Percentiles rank a stretch among this genome's conserved stretches.
Evolutionary conservation across 2,113 vertebrate species (phyloP).

Genomic region (Peromyscus maniculatus): DNA sequence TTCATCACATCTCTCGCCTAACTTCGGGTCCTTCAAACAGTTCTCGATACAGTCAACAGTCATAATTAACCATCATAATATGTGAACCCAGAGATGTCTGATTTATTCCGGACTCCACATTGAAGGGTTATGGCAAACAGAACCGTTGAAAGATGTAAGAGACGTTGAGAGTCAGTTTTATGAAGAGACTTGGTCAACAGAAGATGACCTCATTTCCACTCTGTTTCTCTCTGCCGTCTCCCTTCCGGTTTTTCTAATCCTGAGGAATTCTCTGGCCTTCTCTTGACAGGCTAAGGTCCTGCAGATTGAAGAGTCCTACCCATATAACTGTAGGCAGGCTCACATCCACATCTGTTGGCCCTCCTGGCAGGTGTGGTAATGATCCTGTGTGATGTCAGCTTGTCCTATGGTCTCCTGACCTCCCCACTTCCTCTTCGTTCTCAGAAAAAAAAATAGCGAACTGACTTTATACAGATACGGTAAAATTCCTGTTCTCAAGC

Average conservation of each 20-base stretch:
- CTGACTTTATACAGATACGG: neutral
- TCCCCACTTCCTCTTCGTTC: neutral
- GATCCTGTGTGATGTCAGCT: neutral
- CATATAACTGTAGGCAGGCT: neutral
- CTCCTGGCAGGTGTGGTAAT: neutral
- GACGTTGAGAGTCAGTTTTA: neutral
- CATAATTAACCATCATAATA: neutral
- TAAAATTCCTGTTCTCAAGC: neutral
- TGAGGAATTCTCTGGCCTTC: neutral
- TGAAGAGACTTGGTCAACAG: neutral
- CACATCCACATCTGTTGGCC: fast-evolving
- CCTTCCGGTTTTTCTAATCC: neutral
- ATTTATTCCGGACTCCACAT: neutral
- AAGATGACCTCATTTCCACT: neutral
- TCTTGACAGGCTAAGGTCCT: neutral
- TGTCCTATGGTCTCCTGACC: neutral
- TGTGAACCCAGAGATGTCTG: neutral
- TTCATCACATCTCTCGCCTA: neutral
- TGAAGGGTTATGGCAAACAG: neutral
- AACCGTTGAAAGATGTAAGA: neutral
- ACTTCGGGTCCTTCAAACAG: neutral
- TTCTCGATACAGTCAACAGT: neutral
- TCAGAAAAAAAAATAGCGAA: neutral
- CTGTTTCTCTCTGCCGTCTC: neutral
- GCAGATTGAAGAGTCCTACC: neutral